These are phyloP conservation scores for Epizoanthus ramosus DNA, from an alignment of 92 coral and sea anemone genomes.

Conservation along the genomic window DNA sequence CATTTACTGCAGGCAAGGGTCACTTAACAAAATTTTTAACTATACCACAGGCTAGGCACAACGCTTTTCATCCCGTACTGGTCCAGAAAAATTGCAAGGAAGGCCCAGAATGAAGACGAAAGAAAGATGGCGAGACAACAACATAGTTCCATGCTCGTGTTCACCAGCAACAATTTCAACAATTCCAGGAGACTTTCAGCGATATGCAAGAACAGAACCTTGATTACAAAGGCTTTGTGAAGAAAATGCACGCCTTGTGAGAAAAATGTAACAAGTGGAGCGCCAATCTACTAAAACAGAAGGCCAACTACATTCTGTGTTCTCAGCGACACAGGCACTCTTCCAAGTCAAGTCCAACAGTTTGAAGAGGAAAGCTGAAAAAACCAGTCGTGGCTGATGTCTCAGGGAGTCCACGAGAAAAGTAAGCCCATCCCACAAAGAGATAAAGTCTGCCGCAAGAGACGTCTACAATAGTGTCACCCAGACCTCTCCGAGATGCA, in stretches of 20 bases:
- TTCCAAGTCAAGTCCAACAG: conserved; percentile 30
- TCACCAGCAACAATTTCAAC: not conserved
- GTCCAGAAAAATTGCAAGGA: conserved; percentile 15
- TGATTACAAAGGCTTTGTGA: not conserved
- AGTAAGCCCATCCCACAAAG: conserved; percentile 16
- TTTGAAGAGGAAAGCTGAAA: conserved; percentile 15
- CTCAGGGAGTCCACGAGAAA: conserved; percentile 15
- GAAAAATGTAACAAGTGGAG: conserved; percentile 3
- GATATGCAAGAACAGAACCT: not conserved
- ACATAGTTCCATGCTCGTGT: not conserved
- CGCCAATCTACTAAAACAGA: not conserved
- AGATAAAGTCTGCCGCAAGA: conserved; percentile 17
- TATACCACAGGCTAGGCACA: no score
- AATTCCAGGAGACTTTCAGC: not conserved
- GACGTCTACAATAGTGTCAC: conserved; percentile 27
- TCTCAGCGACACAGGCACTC: conserved; percentile 14
- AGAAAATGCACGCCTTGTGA: not conserved
- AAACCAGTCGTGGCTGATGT: conserved; percentile 40
- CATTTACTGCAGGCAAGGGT: no score
- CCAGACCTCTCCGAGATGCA: conserved; percentile 13
- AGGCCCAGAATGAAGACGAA: not conserved
- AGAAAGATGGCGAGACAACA: conserved; percentile 2
- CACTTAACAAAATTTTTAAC: no score
- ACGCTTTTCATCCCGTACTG: no score
- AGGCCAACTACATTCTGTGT: conserved; percentile 14